A percentile compares a stretch with the other conserved stretches of the same genome.
phyloP scores from a whole-genome alignment of 2,113 vertebrate genomes.

The Parus major region DNA sequence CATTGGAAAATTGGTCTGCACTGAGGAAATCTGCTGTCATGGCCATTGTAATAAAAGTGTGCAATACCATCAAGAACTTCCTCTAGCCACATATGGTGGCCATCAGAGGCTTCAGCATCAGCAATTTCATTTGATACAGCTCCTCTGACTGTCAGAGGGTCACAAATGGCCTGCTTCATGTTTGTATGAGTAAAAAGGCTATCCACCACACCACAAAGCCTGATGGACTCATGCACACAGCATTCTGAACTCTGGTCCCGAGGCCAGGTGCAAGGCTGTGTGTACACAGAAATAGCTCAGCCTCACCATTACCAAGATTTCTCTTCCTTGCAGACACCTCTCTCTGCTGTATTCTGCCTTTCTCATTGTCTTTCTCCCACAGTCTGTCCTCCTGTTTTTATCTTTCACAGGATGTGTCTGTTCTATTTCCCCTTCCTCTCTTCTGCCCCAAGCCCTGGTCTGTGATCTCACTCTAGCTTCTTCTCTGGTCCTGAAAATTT shows the following conservation, averaged over 20 bases:
- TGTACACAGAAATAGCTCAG: not conserved
- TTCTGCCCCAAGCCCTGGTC: not conserved
- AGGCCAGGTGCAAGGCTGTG: not conserved
- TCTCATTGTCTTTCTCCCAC: not conserved
- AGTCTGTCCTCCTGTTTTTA: not conserved
- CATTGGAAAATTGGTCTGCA: not conserved
- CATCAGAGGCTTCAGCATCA: conserved; percentile 37
- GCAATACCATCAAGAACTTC: conserved; percentile 38
- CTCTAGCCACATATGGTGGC: conserved; percentile 52
- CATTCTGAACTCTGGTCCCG: not conserved
- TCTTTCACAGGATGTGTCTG: not conserved
- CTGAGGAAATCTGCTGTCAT: conserved; percentile 33
- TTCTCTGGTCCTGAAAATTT: not conserved
- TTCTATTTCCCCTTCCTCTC: not conserved
- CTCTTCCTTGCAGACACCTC: not conserved
- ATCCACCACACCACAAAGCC: not conserved
- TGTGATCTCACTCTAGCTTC: not conserved
- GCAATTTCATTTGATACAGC: conserved; percentile 9
- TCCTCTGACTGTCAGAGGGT: conserved; percentile 4
- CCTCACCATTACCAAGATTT: not conserved
- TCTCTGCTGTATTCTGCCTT: not conserved
- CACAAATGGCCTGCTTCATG: not conserved
- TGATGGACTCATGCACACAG: not conserved
- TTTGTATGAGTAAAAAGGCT: not conserved
- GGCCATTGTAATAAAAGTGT: conserved; percentile 31